Base-by-base conservation (phyloP, 1,140 invertebrate species). In the Drosophila sechellia region DNA sequence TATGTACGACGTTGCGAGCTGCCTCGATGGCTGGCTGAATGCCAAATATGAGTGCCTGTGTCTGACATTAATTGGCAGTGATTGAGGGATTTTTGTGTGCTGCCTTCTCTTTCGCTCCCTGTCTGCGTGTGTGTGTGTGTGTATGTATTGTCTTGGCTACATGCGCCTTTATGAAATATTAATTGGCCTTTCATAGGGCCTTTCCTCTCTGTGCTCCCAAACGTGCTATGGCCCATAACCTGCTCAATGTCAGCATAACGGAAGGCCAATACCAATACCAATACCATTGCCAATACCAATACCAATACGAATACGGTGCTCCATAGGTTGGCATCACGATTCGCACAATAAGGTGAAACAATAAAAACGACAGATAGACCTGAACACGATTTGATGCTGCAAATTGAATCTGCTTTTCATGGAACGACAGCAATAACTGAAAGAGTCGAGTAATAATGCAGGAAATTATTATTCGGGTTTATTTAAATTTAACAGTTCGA, bases 21-120 rank as follows among this genome's bases (percentile, higher is more conserved):
- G 77, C 55, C 78, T 77, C 58, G 64, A 43, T 66, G 37, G 61
- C 59, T 76, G 70, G 79, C 65, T 80, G 79, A 52, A 63, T 79
- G 84, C 79, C 79, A 83, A 78, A 89, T 87, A 89, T 89, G 84
- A 90, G 79, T 89, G 79, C 79, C 84, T 89, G 84, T 84, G 84
- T 80, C 84, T 89, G 84, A 89, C 84, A 89, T 89, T 89, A 89
- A 89, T 89, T 89, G 84, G 84, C 84, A 89, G 84, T 89, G 84
- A 89, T 89, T 89, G 84, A 89, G 84, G 84, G 84, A 89, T 90
- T 89, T 86, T 90, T 89, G 72, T 84, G 49, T 72, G 73, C 77
- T 69, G 49, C 46, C 55, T 27, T 52, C 40, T 61, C 35, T 10
- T 27, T 60, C 37, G 10, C 20, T 10, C 46, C 35, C 60, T 20